Evolutionary conservation across 1,140 invertebrate species (phyloP).

Genomic region (Aphelinus atriplicis): DNA sequence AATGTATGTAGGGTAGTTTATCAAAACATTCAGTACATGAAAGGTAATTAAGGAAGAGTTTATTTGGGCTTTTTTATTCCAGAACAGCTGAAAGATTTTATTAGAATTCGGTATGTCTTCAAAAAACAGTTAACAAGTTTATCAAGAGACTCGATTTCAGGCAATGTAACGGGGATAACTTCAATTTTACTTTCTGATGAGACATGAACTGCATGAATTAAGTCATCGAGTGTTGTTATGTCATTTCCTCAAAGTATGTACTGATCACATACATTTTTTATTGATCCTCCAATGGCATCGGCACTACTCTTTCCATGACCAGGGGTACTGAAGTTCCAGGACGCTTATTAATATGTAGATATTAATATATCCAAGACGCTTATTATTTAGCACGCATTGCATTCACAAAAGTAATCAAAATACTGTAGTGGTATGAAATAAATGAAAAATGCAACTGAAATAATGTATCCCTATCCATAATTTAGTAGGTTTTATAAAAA

Average conservation of each 20-base stretch:
- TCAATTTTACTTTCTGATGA: slow-evolving; percentile 34
- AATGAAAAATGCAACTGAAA: no score
- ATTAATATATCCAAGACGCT: no score
- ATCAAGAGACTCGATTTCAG: slow-evolving; percentile 31
- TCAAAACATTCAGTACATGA: not conserved
- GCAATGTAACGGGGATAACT: slow-evolving; percentile 31
- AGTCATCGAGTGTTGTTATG: slow-evolving; percentile 29
- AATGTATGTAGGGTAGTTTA: slow-evolving; percentile 27
- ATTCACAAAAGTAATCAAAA: no score
- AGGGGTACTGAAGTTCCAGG: slow-evolving; percentile 37
- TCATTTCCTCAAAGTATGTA: slow-evolving; percentile 27
- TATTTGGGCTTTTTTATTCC: slow-evolving; percentile 24
- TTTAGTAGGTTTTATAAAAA: no score
- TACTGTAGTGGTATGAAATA: no score
- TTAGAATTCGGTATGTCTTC: slow-evolving; percentile 33
- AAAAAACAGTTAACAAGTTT: slow-evolving; percentile 24
- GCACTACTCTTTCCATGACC: slow-evolving; percentile 38
- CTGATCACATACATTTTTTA: slow-evolving; percentile 30
- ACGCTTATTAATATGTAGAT: not conserved
- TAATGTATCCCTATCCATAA: no score
- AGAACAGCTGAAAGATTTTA: slow-evolving; percentile 35
- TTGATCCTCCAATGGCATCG: slow-evolving; percentile 34
- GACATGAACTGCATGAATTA: slow-evolving; percentile 28
- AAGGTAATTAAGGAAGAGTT: slow-evolving; percentile 8
- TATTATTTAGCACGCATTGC: no score